Conservation (phyloP, 53 echinoderm and acorn worm species). For the Crossaster papposus region DNA sequence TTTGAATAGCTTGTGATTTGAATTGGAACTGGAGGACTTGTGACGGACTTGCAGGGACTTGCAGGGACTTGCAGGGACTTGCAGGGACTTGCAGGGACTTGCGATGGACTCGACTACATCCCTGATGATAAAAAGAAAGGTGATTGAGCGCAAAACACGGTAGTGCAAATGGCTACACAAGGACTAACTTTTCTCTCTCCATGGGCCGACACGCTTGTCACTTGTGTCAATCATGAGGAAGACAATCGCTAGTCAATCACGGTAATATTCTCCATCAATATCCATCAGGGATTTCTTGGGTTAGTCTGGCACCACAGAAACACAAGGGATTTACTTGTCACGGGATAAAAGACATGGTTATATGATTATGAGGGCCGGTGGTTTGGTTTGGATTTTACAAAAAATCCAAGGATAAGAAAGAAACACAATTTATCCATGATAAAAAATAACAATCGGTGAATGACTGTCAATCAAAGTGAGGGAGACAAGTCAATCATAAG, state of each 20-base stretch:
- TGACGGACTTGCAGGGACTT: no score
- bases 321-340: not conserved
- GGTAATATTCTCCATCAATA: not conserved
- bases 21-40: no score
- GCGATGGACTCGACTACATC: no score
- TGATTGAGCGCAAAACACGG: no score
- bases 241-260: conserved; percentile 13
- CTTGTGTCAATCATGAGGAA: not conserved
- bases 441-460: conserved; percentile 21
- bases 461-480: conserved; percentile 32
- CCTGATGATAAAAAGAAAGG: not conserved
- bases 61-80: no score
- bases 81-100: no score
- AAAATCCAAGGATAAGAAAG: not conserved
- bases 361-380: no score
- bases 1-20: no score
- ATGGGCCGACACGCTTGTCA: not conserved
- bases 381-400: not conserved
- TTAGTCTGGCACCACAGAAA: not conserved
- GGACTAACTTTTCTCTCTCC: no score
- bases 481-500: conserved; percentile 48
- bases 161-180: no score
- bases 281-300: not conserved
- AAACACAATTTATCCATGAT: not conserved
- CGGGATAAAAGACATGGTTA: not conserved